Base-by-base conservation (phyloP, 2,113 vertebrate species). In the Pipa parva region DNA sequence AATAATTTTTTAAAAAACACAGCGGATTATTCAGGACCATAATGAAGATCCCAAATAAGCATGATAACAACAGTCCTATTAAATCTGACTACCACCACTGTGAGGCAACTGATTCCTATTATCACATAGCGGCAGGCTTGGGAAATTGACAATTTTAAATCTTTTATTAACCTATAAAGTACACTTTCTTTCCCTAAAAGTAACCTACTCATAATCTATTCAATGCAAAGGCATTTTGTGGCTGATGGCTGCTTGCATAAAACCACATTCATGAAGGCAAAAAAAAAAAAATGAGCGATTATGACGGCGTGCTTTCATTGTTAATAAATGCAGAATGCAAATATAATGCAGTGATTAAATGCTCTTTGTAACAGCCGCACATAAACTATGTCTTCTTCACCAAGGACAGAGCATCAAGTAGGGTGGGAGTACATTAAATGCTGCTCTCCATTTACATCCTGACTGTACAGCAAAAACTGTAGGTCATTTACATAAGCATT, bases 121-220 rank as follows among this genome's bases (percentile, higher is more conserved):
- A 50, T 36, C 45, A 15, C 21, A 49, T 3, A 18, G 15, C 15
- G 45, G 5, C 24, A 50, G 27, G 48, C 21, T 6, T 49, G 31
- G 25, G 24, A 45, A 52, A 37, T 18, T 5, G 17, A 10, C 61
- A 27, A n/a, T 51, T 29, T 25, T 12, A 25, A 1, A 10, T 39
- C 15, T 62, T 62, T 49, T 62, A 62, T 62, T 28, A 28, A 20
- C 11, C 42, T 28, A 29, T 60, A 60, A 60, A 60, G 21, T 25
- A 46, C 17, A n/a, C n/a, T n/a, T n/a, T n/a, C 24, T 26, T 4
- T 13, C 48, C 18, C 12, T 27, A 28, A 29, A 24, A 21, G 4
- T 10, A 36, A 3, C 5, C 37, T 15, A 10, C 17, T 13, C 37
- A 13, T 13, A 39, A 4, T 39, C 37, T n/a, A 13, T 39, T 39